Evolutionary conservation across 2,888 invertebrate genomes (phyloP).

Genomic region (Melanostoma scalare): DNA sequence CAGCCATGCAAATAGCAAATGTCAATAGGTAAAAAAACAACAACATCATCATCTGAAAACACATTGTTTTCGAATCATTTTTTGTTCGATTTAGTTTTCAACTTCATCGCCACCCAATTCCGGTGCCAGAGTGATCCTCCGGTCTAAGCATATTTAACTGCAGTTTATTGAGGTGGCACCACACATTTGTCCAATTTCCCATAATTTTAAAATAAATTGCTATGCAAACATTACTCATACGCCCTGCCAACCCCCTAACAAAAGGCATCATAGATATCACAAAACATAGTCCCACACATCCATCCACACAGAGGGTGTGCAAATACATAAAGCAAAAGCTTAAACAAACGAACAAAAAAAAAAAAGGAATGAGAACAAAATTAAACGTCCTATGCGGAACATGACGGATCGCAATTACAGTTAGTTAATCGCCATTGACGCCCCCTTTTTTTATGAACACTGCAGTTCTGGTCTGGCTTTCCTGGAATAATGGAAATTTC

Average conservation of each 20-base stretch:
- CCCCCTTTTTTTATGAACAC: slow-evolving; percentile 33
- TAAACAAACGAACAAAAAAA: not conserved
- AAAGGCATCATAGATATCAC: slow-evolving; percentile 5
- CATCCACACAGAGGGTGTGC: slow-evolving; percentile 12
- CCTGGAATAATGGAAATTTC: slow-evolving; percentile 78
- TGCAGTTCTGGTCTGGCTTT: slow-evolving; percentile 7
- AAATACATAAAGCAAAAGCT: slow-evolving; percentile 1
- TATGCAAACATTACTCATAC: slow-evolving; percentile 41
- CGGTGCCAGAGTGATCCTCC: not conserved
- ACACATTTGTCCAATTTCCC: slow-evolving; percentile 58
- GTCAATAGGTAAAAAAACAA: not conserved
- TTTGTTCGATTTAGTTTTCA: slow-evolving; percentile 19
- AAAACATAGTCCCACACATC: not conserved
- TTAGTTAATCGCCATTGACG: slow-evolving; percentile 67
- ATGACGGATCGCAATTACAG: slow-evolving; percentile 68
- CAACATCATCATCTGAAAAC: not conserved
- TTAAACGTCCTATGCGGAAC: slow-evolving; percentile 36
- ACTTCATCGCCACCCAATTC: slow-evolving; percentile 21
- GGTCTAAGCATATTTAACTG: slow-evolving; percentile 36
- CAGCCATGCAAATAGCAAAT: not conserved
- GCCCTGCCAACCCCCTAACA: slow-evolving; percentile 17
- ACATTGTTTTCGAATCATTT: slow-evolving; percentile 8
- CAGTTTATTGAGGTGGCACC: slow-evolving; percentile 34
- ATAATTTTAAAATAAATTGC: slow-evolving; percentile 48
- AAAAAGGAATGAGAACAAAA: slow-evolving; percentile 1